A percentile compares a stretch with the other conserved stretches of the same genome.
phyloP scores from a whole-genome alignment of 2,113 vertebrate species.

The Vulpes lagopus region DNA sequence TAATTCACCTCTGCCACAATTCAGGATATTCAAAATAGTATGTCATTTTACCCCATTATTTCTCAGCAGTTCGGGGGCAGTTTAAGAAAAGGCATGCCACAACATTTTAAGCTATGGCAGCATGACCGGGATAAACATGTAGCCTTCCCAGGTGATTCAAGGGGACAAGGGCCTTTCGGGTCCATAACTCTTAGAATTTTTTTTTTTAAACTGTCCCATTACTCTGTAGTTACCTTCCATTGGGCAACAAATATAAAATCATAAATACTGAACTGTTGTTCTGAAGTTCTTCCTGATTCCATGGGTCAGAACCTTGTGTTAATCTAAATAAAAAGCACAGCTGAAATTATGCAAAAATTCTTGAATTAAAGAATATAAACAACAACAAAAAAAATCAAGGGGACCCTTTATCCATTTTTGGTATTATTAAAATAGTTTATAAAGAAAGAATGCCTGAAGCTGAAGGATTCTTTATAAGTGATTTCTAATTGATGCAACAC shows the following conservation, averaged over 20 bases:
- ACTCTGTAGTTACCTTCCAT: neutral
- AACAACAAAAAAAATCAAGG: neutral
- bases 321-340: slow-evolving; percentile 47
- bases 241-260: neutral
- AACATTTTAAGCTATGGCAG: neutral
- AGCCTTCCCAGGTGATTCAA: slow-evolving; percentile 22
- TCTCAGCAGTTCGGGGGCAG: neutral
- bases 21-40: slow-evolving; percentile 32
- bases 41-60: neutral
- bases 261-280: neutral
- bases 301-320: neutral
- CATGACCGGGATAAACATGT: neutral
- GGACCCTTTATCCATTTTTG: neutral
- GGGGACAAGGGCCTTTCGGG: neutral
- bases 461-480: neutral
- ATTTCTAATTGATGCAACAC: neutral
- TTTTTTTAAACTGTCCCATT: neutral
- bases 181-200: neutral
- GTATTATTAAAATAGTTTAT: slow-evolving; percentile 41
- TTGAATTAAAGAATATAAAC: slow-evolving; percentile 51
- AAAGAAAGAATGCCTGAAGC: slow-evolving; percentile 6
- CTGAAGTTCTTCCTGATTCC: neutral
- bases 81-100: slow-evolving; percentile 22
- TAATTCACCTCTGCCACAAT: slow-evolving; percentile 50
- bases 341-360: neutral